phyloP scores from a whole-genome alignment of 2,888 invertebrate species.

The Lasioglossum pauxillum region DNA sequence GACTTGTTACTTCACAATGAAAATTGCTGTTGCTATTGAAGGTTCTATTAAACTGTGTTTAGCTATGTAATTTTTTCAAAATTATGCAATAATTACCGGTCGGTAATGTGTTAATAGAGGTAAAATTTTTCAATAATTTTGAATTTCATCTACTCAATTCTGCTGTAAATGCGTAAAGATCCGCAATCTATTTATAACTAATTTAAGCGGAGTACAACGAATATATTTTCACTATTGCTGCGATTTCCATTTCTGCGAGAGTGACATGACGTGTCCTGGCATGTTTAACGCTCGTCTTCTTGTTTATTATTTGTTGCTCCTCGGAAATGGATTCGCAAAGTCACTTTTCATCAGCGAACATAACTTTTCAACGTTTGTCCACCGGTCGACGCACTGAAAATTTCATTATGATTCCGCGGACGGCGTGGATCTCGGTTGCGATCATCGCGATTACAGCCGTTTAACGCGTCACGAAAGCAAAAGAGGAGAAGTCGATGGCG shows the following conservation, averaged over 20 bases:
- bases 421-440: constrained; percentile 12
- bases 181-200: background rate
- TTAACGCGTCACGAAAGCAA: constrained; percentile 29
- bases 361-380: background rate
- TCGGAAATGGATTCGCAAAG: background rate
- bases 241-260: background rate
- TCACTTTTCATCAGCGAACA: background rate
- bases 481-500: constrained; percentile 47
- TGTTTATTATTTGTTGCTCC: background rate
- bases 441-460: constrained; percentile 44
- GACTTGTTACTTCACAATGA: too few species aligned
- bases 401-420: constrained; percentile 31
- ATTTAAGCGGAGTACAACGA: too few species aligned
- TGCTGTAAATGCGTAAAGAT: too few species aligned
- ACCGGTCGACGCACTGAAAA: background rate
- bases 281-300: background rate
- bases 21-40: too few species aligned
- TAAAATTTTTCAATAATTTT: too few species aligned
- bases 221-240: too few species aligned
- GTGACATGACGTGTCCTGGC: background rate
- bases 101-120: too few species aligned
- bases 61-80: too few species aligned
- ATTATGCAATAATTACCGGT: too few species aligned
- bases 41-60: too few species aligned
- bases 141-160: too few species aligned